Conservation (phyloP, 2,113 vertebrate species). For the Pipa parva region DNA sequence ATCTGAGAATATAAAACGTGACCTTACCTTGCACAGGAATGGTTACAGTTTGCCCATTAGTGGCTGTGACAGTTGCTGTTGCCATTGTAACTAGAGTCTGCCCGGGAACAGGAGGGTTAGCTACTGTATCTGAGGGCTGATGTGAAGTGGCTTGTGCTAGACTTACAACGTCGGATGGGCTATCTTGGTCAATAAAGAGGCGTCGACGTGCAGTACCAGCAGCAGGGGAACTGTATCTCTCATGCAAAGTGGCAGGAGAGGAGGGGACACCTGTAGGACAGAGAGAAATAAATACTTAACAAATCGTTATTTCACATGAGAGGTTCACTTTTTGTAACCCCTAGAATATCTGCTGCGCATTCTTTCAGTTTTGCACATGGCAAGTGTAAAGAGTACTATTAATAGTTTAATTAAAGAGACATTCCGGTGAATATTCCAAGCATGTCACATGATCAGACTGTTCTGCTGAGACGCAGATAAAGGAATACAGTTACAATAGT, state of each 20-base stretch:
- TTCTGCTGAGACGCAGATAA: no score
- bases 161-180: constrained; percentile 45
- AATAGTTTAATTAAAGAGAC: no score
- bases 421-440: no score
- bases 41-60: constrained; percentile 76
- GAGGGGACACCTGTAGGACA: constrained; percentile 47
- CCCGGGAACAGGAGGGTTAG: constrained; percentile 68
- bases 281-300: not conserved
- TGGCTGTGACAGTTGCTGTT: constrained; percentile 76
- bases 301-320: accelerated
- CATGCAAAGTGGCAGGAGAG: constrained; percentile 63
- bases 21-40: constrained; percentile 77
- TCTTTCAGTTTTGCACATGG: no score
- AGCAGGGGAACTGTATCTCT: constrained; percentile 78
- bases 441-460: no score
- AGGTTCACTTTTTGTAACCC: no score
- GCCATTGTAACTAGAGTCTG: constrained; percentile 86
- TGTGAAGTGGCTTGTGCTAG: constrained; percentile 51
- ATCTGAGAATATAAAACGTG: no score
- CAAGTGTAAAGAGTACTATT: no score
- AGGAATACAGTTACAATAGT: no score
- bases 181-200: constrained; percentile 63
- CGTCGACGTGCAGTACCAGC: constrained; percentile 61
- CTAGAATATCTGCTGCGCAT: no score
- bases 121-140: constrained; percentile 58